These are phyloP conservation scores for Conopomorpha cramerella DNA, from an alignment of 1,140 invertebrate genomes.

Conservation along the genomic window DNA sequence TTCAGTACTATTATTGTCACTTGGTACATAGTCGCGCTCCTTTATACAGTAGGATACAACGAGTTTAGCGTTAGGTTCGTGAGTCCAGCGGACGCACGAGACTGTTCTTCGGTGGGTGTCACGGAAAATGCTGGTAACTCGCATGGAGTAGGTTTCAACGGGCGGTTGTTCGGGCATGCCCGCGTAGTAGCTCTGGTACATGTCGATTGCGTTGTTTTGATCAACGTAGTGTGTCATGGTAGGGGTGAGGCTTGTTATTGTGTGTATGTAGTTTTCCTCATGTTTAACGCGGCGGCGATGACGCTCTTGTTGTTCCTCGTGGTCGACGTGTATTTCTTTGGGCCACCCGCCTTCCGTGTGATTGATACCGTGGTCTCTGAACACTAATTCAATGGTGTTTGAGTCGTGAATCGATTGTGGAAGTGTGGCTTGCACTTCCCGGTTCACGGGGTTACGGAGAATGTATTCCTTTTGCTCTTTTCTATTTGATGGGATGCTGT, in stretches of 20 bases:
- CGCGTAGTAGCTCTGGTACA: conserved; percentile 85
- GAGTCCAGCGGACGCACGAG: conserved; percentile 83
- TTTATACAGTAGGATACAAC: conserved; percentile 78
- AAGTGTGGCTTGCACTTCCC: conserved; percentile 27
- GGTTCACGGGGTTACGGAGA: conserved; percentile 38
- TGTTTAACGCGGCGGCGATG: conserved; percentile 94
- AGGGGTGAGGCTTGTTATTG: conserved; percentile 19
- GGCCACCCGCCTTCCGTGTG: conserved; percentile 96
- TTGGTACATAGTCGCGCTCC: conserved; percentile 63
- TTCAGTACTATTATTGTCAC: conserved; percentile 62
- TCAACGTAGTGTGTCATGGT: conserved; percentile 76
- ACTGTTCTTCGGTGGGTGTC: conserved; percentile 65
- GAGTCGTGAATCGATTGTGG: conserved; percentile 34
- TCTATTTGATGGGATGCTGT: conserved; percentile 30
- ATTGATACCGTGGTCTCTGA: conserved; percentile 70
- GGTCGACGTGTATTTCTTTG: conserved; percentile 84
- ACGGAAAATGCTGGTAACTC: conserved; percentile 72
- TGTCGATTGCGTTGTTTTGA: conserved; percentile 90
- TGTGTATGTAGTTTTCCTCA: conserved; percentile 77
- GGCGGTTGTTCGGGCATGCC: conserved; percentile 60
- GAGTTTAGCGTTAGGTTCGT: conserved; percentile 74
- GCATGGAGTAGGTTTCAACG: conserved; percentile 65
- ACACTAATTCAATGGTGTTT: conserved; percentile 48
- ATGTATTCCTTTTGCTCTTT: conserved; percentile 28
- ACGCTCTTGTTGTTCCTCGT: conserved; percentile 81